Percentiles rank a stretch among this genome's conserved stretches.
phyloP scores from a whole-genome alignment of 2,888 invertebrate genomes.

The Caenorhabditis wallacei region DNA sequence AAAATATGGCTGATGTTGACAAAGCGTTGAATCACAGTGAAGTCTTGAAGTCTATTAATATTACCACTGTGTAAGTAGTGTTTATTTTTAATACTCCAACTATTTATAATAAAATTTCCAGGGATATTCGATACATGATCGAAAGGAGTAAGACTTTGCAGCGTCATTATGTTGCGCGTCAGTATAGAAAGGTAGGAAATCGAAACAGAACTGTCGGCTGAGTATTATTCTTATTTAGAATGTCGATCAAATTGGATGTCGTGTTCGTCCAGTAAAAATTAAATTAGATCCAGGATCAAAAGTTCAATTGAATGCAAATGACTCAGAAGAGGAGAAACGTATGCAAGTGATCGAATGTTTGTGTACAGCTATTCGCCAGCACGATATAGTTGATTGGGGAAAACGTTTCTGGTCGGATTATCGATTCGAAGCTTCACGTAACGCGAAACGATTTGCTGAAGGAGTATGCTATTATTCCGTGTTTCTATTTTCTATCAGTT shows the following conservation, averaged over 20 bases:
- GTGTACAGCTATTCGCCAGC: slow-evolving; percentile 50
- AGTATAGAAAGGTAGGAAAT: slow-evolving; percentile 12
- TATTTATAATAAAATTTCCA: slow-evolving; percentile 14
- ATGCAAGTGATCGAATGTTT: slow-evolving; percentile 61
- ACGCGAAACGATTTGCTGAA: slow-evolving; percentile 24
- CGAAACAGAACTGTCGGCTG: too few species aligned
- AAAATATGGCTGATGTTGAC: slow-evolving; percentile 14
- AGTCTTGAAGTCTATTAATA: slow-evolving; percentile 22
- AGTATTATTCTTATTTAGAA: slow-evolving; percentile 24
- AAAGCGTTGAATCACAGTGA: slow-evolving; percentile 33
- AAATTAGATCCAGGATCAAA: slow-evolving; percentile 9
- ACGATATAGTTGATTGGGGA: slow-evolving; percentile 51
- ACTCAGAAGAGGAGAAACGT: slow-evolving; percentile 52
- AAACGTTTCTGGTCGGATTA: slow-evolving; percentile 45
- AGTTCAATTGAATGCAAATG: slow-evolving; percentile 23
- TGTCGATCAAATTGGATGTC: slow-evolving; percentile 50
- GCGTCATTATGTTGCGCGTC: slow-evolving; percentile 13
- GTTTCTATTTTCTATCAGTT: too few species aligned
- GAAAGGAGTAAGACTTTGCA: slow-evolving; percentile 35
- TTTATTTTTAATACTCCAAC: neutral
- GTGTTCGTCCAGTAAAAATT: slow-evolving; percentile 46
- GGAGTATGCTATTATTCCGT: slow-evolving; percentile 4
- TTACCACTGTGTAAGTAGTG: slow-evolving; percentile 42
- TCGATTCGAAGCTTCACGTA: neutral
- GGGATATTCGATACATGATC: slow-evolving; percentile 61